These are phyloP conservation scores for Drosophila grimshawi DNA, from an alignment of 1,140 invertebrate genomes.

Conservation along the genomic window DNA sequence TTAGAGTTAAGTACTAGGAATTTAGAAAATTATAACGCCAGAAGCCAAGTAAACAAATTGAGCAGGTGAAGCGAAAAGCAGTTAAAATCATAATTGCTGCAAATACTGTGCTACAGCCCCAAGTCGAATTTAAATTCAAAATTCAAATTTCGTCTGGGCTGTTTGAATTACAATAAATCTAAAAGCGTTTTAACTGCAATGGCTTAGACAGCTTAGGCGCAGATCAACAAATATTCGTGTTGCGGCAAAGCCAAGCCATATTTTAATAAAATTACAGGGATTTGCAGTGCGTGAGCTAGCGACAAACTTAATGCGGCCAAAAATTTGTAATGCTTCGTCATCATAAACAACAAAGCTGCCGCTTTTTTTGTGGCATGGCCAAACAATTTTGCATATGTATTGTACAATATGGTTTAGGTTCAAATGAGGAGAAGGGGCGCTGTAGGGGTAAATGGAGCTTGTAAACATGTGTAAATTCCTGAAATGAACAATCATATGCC, in stretches of 20 bases:
- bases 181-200: constrained; percentile 38
- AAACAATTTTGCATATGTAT: constrained; percentile 54
- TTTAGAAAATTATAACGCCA: too few relatives aligned
- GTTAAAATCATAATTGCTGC: background rate
- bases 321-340: constrained; percentile 73
- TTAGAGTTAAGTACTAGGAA: too few relatives aligned
- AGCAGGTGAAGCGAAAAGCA: background rate
- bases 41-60: background rate
- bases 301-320: constrained; percentile 66
- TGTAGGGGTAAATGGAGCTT: constrained; percentile 41
- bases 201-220: constrained; percentile 60
- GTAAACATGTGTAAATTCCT: constrained; percentile 79
- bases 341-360: constrained; percentile 56
- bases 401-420: constrained; percentile 5
- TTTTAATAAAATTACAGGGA: constrained; percentile 79
- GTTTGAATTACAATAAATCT: constrained; percentile 58
- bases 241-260: constrained; percentile 66
- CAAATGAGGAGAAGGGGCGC: background rate
- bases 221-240: constrained; percentile 66
- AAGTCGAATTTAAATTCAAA: constrained; percentile 9
- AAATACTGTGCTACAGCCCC: background rate
- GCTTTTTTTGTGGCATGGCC: constrained; percentile 21
- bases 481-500: constrained; percentile 79
- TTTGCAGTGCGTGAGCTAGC: constrained; percentile 61
- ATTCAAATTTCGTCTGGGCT: constrained; percentile 2